Evolutionary conservation across 2,888 invertebrate genomes (phyloP).

Genomic region (Flexamia atlantica): DNA sequence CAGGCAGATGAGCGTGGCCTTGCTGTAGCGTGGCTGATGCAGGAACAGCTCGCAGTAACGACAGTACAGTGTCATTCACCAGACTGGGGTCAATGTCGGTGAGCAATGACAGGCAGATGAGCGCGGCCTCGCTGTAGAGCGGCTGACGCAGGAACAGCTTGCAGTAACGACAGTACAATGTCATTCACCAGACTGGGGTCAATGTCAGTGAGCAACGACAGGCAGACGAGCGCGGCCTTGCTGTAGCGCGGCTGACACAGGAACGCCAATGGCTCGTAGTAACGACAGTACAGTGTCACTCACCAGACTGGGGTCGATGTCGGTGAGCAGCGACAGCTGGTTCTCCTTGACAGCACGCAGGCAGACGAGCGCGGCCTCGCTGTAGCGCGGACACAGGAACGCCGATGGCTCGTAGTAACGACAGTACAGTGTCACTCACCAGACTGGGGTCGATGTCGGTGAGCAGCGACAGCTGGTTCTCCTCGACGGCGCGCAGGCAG

Average conservation of each 20-base stretch:
- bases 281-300: no score
- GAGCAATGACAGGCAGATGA: slow-evolving; percentile 80
- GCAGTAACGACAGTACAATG: no score
- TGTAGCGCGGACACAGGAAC: slow-evolving; percentile 79
- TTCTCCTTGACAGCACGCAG: slow-evolving; percentile 81
- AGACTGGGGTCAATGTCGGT: slow-evolving; percentile 81
- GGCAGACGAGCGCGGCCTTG: slow-evolving; percentile 80
- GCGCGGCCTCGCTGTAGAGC: slow-evolving; percentile 79
- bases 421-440: no score
- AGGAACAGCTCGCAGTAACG: no score
- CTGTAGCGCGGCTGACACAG: slow-evolving; percentile 79
- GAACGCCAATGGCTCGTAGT: slow-evolving; percentile 79
- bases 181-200: slow-evolving; percentile 78
- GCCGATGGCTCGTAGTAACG: slow-evolving; percentile 79
- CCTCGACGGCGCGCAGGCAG: slow-evolving; percentile 81
- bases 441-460: slow-evolving; percentile 81
- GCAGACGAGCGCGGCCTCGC: slow-evolving; percentile 81
- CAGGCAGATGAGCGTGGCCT: slow-evolving; percentile 80
- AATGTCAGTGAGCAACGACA: slow-evolving; percentile 80
- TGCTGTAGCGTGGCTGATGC: slow-evolving; percentile 79
- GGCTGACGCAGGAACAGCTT: slow-evolving; percentile 80
- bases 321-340: slow-evolving; percentile 79
- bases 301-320: slow-evolving; percentile 79
- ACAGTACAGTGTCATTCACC: no score
- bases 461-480: slow-evolving; percentile 79